These are phyloP conservation scores for Rhineura floridana DNA, from an alignment of 2,113 vertebrate species.

Conservation along the genomic window DNA sequence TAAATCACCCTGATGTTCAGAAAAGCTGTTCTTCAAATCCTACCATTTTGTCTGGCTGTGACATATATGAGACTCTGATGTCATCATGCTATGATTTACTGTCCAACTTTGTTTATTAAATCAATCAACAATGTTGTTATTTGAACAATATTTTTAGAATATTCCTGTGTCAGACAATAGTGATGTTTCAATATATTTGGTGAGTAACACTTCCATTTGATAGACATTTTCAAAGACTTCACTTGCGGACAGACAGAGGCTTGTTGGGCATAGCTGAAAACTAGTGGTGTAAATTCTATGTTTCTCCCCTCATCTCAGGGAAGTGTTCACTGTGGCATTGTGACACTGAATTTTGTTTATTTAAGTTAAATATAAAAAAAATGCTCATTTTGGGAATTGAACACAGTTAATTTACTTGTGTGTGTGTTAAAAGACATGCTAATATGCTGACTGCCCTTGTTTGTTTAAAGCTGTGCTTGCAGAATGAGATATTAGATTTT, in stretches of 20 bases:
- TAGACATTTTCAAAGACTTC: not conserved
- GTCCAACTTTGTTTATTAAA: not conserved
- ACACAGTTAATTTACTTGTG: no score
- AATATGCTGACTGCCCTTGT: no score
- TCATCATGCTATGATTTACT: fast-evolving
- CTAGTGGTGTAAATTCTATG: fast-evolving
- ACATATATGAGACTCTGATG: not conserved
- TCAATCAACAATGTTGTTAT: not conserved
- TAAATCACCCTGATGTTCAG: not conserved
- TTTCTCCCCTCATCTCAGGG: not conserved
- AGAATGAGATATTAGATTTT: no score
- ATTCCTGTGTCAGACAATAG: not conserved
- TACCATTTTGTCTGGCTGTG: not conserved
- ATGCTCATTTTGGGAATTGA: no score
- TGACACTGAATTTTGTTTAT: no score
- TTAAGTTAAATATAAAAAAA: no score
- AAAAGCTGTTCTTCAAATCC: not conserved
- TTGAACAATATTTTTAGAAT: not conserved
- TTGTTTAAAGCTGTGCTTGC: no score
- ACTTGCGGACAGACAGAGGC: not conserved
- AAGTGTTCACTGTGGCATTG: not conserved
- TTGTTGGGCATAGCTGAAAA: not conserved
- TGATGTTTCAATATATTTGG: not conserved
- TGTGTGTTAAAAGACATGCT: no score
- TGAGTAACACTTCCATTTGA: fast-evolving